Percentiles rank a stretch among this genome's conserved stretches.
phyloP scores from a whole-genome alignment of 2,888 invertebrate genomes.

The Pyrocoelia pectoralis region DNA sequence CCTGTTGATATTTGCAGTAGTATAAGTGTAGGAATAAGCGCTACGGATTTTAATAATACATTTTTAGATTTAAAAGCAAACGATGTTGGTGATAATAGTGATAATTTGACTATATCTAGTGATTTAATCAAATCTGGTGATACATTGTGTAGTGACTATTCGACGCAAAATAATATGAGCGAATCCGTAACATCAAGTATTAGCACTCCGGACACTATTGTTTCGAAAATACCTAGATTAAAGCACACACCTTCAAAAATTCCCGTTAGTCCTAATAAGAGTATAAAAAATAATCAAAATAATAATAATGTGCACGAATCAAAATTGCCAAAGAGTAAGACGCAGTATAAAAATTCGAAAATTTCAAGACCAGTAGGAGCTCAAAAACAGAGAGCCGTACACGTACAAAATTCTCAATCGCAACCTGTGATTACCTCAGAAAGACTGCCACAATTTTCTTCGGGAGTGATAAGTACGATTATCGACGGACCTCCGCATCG shows the following conservation, averaged over 20 bases:
- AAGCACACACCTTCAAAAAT: slow-evolving; percentile 49
- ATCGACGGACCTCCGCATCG: slow-evolving; percentile 64
- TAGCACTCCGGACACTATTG: slow-evolving; percentile 76
- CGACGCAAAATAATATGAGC: slow-evolving; percentile 63
- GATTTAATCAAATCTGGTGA: slow-evolving; percentile 53
- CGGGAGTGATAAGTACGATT: slow-evolving; percentile 56
- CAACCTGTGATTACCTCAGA: slow-evolving; percentile 57
- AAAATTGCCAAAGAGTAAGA: slow-evolving; percentile 65
- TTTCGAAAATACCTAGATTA: slow-evolving; percentile 65
- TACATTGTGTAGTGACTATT: slow-evolving; percentile 51
- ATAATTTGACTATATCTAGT: slow-evolving; percentile 42
- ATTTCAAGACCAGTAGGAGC: slow-evolving; percentile 54
- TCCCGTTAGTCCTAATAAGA: slow-evolving; percentile 51
- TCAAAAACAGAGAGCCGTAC: slow-evolving; percentile 61
- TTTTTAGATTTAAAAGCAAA: slow-evolving; percentile 25
- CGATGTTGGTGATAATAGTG: slow-evolving; percentile 37
- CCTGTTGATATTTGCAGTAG: slow-evolving; percentile 58
- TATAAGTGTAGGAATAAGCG: slow-evolving; percentile 51
- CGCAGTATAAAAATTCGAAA: slow-evolving; percentile 62
- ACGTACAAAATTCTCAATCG: slow-evolving; percentile 46
- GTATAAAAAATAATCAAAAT: slow-evolving; percentile 37
- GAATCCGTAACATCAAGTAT: slow-evolving; percentile 72
- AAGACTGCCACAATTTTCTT: slow-evolving; percentile 53
- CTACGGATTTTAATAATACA: slow-evolving; percentile 48
- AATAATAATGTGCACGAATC: slow-evolving; percentile 59